Percentiles rank a stretch among this genome's conserved stretches.
Conservation (phyloP, 2,113 vertebrate species). For the Psilopogon haemacephalus region DNA sequence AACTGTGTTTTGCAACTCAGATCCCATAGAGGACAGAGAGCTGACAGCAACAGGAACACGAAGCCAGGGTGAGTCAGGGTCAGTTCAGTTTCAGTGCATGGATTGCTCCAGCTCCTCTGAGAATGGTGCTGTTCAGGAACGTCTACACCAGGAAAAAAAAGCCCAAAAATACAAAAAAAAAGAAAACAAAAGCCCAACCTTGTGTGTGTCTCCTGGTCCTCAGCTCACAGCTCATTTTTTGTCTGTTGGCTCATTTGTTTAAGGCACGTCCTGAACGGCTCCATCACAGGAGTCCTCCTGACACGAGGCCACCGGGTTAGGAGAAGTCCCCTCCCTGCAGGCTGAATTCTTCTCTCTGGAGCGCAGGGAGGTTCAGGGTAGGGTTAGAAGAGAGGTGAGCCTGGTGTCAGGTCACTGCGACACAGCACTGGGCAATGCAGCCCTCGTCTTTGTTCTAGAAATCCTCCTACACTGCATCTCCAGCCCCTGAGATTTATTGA, state of each 20-base stretch:
- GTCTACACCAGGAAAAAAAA: neutral
- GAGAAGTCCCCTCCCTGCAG: neutral
- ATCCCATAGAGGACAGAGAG: constrained; percentile 11
- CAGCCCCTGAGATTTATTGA: neutral
- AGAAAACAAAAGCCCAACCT: neutral
- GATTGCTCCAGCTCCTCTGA: neutral
- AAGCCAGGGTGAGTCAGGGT: constrained; percentile 6
- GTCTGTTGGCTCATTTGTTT: constrained; percentile 10
- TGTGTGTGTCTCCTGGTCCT: neutral
- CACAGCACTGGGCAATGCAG: neutral
- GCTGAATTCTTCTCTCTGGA: neutral
- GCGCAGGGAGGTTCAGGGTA: neutral
- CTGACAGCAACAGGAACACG: constrained; percentile 29
- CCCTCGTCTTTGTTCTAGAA: neutral
- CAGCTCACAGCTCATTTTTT: neutral
- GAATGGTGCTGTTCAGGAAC: neutral
- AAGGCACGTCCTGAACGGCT: neutral
- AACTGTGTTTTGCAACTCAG: constrained; percentile 32
- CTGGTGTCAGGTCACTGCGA: neutral
- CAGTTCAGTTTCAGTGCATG: neutral
- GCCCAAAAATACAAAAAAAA: too few relatives aligned
- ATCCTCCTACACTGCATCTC: neutral
- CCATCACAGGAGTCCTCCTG: neutral
- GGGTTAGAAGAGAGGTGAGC: neutral
- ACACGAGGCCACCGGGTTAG: neutral